phyloP scores from a whole-genome alignment of 2,797 vertebrate species.

The Hoplostethus mediterraneus region DNA sequence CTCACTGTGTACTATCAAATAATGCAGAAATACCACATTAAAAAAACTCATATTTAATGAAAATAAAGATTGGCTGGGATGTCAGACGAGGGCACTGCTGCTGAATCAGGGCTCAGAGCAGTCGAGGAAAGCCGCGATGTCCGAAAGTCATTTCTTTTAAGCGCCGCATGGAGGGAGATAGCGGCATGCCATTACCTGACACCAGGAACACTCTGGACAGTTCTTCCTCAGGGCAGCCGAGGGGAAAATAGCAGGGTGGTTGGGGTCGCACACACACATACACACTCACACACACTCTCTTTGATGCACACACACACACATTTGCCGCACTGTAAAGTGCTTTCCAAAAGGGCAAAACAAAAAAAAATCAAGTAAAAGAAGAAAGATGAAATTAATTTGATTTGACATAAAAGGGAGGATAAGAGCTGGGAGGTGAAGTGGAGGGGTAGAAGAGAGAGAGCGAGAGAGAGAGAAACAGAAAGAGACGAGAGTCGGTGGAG shows the following conservation, averaged over 20 bases:
- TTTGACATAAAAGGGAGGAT: constrained; percentile 8
- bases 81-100: constrained; percentile 36
- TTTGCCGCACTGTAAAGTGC: constrained; percentile 41
- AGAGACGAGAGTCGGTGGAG: neutral
- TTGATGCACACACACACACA: constrained; percentile 17
- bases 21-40: constrained; percentile 32
- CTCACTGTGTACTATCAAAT: constrained; percentile 18
- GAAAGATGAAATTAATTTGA: constrained; percentile 31
- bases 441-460: constrained; percentile 6
- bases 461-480: neutral
- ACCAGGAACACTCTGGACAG: constrained; percentile 61
- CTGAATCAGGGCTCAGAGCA: constrained; percentile 65
- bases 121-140: constrained; percentile 63
- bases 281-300: constrained; percentile 2
- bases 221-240: constrained; percentile 61
- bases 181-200: constrained; percentile 70
- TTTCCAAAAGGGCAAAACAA: constrained; percentile 38
- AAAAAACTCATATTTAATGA: constrained; percentile 48
- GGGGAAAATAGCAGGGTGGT: constrained; percentile 31
- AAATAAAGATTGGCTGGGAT: constrained; percentile 47
- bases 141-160: constrained; percentile 74
- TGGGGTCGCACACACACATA: constrained; percentile 5
- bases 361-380: constrained; percentile 35
- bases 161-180: constrained; percentile 62
- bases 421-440: neutral